These are phyloP conservation scores for Phoebastria nigripes DNA, from an alignment of 2,797 vertebrate genomes.

Conservation along the genomic window DNA sequence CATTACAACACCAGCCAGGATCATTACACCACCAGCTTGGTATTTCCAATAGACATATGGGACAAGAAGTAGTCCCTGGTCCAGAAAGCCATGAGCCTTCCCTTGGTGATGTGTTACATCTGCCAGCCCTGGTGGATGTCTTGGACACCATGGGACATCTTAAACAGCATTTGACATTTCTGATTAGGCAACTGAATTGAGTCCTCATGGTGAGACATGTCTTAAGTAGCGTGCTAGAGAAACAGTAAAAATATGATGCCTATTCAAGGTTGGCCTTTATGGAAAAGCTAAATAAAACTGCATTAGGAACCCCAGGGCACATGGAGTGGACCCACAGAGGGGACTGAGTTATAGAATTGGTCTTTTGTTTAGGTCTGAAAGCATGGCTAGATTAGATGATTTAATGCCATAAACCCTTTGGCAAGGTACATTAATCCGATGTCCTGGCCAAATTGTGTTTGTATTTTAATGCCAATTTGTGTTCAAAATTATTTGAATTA, in stretches of 20 bases:
- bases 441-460: conserved; percentile 10
- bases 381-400: conserved; percentile 15
- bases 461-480: conserved; percentile 18
- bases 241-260: not conserved
- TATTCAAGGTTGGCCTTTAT: not conserved
- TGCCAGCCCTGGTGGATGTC: not conserved
- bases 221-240: not conserved
- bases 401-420: conserved; percentile 37
- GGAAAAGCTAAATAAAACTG: not conserved
- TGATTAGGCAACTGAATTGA: not conserved
- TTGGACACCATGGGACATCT: not conserved
- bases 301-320: not conserved
- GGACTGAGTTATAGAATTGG: not conserved
- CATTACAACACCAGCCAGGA: not conserved
- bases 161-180: not conserved
- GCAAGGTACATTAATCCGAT: not conserved
- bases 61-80: not conserved
- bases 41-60: not conserved
- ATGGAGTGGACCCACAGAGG: not conserved
- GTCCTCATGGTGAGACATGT: not conserved
- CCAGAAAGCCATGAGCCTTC: not conserved
- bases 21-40: not conserved
- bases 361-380: conserved; percentile 26
- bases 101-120: not conserved
- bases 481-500: conserved; percentile 36